Base-by-base conservation (phyloP, 2,113 vertebrate species). In the Lampris incognitus region DNA sequence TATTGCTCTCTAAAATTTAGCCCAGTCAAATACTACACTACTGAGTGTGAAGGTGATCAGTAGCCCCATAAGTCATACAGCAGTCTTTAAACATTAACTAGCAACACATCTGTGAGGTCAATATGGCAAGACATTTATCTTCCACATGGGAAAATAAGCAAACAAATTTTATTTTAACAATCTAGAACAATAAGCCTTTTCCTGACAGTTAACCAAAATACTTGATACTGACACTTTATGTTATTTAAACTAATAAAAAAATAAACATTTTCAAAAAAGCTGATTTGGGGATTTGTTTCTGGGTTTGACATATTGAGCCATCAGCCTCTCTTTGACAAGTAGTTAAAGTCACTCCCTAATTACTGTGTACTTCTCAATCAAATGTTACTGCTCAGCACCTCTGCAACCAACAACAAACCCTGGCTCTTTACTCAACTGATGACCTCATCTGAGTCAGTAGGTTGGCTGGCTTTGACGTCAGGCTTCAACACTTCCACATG, bases 11-110 rank as follows among this genome's bases (percentile, higher is more conserved):
- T 24, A 24, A 24, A 61, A 76, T 69, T 63, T 63, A 41, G 10
- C 37, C 41, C 1, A 24, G 59, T 50, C 40, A 42, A 69, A 56
- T 44, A 39, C 13, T 56, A 41, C 13, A 11, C 48, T 9, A 42
- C 50, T 52, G 38, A 54, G 41, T 62, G 42, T 57, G 42, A 49
- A 57, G 42, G 37, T 66, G 67, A 65, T 41, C 56, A 44, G 37
- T 60, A 65, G 66, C 66, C 61, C 55, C 40, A 44, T 59, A 38
- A 66, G 56, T 72, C 54, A 66, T 40, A 66, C 38, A 8, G 62
- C 24, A 48, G 64, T 11, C 49, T 49, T 48, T 50, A 54, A 58
- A 50, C 40, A 8, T 67, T 58, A 49, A 74, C 24, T 2, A 42
- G 48, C 13, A 13, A n/a, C 6, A 5, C 41, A 9, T 61, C 39